These are phyloP conservation scores for Chrysolina americana DNA, from an alignment of 2,888 invertebrate species.

Conservation along the genomic window DNA sequence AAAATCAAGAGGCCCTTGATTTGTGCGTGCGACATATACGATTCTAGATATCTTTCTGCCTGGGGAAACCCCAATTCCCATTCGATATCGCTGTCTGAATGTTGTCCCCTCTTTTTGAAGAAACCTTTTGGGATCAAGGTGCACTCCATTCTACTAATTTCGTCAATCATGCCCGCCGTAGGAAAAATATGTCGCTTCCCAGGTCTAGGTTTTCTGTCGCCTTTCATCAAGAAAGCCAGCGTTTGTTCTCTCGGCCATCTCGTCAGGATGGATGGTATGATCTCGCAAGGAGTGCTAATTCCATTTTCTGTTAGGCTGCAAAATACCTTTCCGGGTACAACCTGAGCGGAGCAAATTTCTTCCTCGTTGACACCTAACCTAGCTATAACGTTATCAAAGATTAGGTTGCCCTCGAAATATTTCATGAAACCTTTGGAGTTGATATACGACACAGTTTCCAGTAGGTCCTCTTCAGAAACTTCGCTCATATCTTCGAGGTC, in stretches of 20 bases:
- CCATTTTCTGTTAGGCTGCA: slow-evolving; percentile 67
- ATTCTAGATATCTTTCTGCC: slow-evolving; percentile 83
- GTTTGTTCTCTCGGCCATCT: slow-evolving; percentile 82
- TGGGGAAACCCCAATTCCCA: slow-evolving; percentile 86
- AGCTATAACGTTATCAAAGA: slow-evolving; percentile 74
- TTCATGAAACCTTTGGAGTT: slow-evolving; percentile 80
- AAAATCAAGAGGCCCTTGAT: slow-evolving; percentile 80
- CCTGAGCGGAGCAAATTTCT: slow-evolving; percentile 73
- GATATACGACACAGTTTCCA: slow-evolving; percentile 70
- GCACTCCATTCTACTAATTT: slow-evolving; percentile 78
- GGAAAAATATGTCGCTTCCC: slow-evolving; percentile 78
- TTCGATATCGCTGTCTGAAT: slow-evolving; percentile 72
- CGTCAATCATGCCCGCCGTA: slow-evolving; percentile 76
- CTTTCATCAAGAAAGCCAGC: slow-evolving; percentile 77
- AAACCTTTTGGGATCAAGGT: slow-evolving; percentile 81
- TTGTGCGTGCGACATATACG: slow-evolving; percentile 80
- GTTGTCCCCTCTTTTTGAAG: slow-evolving; percentile 73
- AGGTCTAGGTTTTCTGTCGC: slow-evolving; percentile 72
- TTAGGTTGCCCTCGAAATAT: slow-evolving; percentile 76
- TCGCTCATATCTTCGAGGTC: slow-evolving; percentile 53
- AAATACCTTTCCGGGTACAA: slow-evolving; percentile 79
- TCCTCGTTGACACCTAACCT: slow-evolving; percentile 74
- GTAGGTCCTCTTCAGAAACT: slow-evolving; percentile 57
- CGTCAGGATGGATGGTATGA: slow-evolving; percentile 80
- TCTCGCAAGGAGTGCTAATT: slow-evolving; percentile 73